Evolutionary conservation across 2,113 vertebrate species (phyloP).

Genomic region (Corynorhinus townsendii): DNA sequence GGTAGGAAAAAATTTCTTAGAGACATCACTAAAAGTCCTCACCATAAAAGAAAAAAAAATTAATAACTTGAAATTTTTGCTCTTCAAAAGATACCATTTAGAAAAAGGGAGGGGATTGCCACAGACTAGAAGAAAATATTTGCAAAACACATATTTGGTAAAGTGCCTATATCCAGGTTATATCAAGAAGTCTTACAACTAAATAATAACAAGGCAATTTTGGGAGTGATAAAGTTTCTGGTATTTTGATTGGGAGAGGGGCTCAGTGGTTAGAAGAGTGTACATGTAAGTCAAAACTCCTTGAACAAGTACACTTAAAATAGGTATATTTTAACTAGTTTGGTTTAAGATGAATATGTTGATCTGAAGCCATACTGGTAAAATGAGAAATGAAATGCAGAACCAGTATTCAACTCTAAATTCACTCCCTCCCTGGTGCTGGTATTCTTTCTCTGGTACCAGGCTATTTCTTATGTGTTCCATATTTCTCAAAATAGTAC

Average conservation of each 20-base stretch:
- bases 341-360: not conserved
- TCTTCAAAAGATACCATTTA: not conserved
- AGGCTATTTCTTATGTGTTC: not conserved
- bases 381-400: not conserved
- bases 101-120: not conserved
- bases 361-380: not conserved
- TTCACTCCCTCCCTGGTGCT: not conserved
- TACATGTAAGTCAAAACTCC: not conserved
- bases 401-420: not conserved
- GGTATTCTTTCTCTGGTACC: not conserved
- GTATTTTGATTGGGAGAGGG: not conserved
- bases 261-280: not conserved
- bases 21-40: not conserved
- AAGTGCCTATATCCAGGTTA: not conserved
- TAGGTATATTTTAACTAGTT: not conserved
- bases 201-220: not conserved
- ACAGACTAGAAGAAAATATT: not conserved
- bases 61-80: not conserved
- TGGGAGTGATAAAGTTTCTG: not conserved
- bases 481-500: not conserved
- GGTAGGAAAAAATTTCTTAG: not conserved
- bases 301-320: not conserved
- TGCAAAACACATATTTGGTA: not conserved
- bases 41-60: not conserved
- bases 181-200: not conserved